Evolutionary conservation across 53 echinoderm and acorn worm genomes (phyloP).

Genomic region (Stichopus horrens): DNA sequence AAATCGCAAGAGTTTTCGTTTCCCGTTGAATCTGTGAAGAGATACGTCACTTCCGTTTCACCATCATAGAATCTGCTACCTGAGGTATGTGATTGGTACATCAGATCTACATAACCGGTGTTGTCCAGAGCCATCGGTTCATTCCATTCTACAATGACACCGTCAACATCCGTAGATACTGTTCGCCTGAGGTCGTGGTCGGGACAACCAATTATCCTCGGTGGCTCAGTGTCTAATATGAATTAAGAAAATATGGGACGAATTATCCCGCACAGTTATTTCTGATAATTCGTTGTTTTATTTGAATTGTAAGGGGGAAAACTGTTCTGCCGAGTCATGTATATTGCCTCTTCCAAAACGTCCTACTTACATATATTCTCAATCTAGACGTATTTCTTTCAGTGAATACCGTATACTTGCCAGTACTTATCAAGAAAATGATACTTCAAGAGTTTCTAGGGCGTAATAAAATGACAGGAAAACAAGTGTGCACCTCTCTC

Average conservation of each 20-base stretch:
- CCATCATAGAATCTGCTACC: slow-evolving; percentile 10
- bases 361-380: too few relatives aligned
- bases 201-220: slow-evolving; percentile 19
- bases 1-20: slow-evolving; percentile 13
- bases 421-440: too few relatives aligned
- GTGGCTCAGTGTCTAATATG: slow-evolving; percentile 17
- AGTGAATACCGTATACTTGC: too few relatives aligned
- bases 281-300: too few relatives aligned
- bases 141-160: not conserved
- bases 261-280: too few relatives aligned
- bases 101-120: not conserved
- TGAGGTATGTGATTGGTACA: slow-evolving; percentile 5
- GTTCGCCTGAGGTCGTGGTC: not conserved
- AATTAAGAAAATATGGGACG: not conserved
- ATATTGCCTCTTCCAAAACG: too few relatives aligned
- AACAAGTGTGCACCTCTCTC: too few relatives aligned
- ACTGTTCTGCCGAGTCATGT: too few relatives aligned
- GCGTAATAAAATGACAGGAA: too few relatives aligned
- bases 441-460: too few relatives aligned
- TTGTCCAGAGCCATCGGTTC: not conserved
- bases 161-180: not conserved
- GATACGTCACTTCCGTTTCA: slow-evolving; percentile 38
- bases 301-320: too few relatives aligned
- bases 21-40: slow-evolving; percentile 19
- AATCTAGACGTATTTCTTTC: too few relatives aligned